Percentiles rank a stretch among this genome's conserved stretches.
Conservation (phyloP, 2,113 vertebrate species). For the Tragelaphus scriptus region DNA sequence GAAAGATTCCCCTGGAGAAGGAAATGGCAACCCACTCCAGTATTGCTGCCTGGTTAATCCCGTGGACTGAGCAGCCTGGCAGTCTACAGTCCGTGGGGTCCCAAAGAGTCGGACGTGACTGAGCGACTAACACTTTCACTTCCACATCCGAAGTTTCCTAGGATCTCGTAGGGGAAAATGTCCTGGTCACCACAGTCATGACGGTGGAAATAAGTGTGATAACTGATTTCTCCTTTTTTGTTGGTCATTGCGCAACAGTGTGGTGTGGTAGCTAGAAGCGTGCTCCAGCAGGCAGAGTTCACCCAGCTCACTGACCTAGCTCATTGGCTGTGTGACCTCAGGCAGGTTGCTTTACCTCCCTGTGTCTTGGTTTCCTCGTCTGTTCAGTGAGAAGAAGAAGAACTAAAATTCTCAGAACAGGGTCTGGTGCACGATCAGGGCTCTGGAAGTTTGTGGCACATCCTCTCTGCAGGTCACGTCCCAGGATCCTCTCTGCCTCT, state of each 20-base stretch:
- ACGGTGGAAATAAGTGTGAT: not conserved
- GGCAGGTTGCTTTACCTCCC: not conserved
- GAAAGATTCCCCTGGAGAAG: not conserved
- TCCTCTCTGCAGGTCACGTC: rapidly evolving
- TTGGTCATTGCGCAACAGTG: not conserved
- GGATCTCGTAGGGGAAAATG: not conserved
- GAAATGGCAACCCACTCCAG: not conserved
- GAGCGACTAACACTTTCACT: not conserved
- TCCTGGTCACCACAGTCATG: not conserved
- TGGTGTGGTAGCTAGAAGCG: not conserved
- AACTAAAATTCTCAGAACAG: not conserved
- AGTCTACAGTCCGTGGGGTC: not conserved
- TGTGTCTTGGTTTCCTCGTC: not conserved
- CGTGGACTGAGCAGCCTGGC: not conserved
- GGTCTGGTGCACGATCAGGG: not conserved
- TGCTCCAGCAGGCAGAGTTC: not conserved
- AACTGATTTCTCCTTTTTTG: not conserved
- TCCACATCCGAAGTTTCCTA: not conserved
- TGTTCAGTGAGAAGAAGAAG: not conserved
- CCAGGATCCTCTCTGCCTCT: not conserved
- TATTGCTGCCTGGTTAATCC: not conserved
- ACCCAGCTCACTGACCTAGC: too few species aligned
- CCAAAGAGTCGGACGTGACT: not conserved
- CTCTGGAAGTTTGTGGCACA: not conserved
- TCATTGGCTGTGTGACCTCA: not conserved